phyloP scores from a whole-genome alignment of 2,797 vertebrate genomes.

The Coreius guichenoti region DNA sequence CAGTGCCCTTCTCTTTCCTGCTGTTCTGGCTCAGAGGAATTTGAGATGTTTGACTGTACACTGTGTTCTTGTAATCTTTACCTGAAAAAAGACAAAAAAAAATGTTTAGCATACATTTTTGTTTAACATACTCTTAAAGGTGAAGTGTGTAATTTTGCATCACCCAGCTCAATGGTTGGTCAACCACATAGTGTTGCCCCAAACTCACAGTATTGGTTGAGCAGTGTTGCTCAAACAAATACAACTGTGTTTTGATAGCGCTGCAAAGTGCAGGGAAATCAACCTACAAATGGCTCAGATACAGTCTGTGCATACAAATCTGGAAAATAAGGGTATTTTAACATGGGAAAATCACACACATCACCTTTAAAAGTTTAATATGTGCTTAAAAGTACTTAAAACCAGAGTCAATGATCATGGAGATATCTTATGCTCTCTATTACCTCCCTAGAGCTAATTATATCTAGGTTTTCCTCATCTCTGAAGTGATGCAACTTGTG shows the following conservation, averaged over 20 bases:
- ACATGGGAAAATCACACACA: not conserved
- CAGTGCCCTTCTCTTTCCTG: constrained; percentile 50
- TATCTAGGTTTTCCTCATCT: constrained; percentile 53
- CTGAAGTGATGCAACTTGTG: constrained; percentile 73
- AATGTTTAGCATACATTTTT: not conserved
- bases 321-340: not conserved
- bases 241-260: not conserved
- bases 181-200: not conserved
- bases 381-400: constrained; percentile 19
- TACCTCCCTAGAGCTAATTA: constrained; percentile 27
- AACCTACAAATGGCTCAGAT: not conserved
- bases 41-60: not conserved
- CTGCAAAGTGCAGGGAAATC: not conserved
- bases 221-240: not conserved
- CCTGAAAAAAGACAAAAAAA: not conserved
- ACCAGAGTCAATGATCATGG: not conserved
- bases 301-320: not conserved
- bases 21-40: constrained; percentile 42
- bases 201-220: not conserved
- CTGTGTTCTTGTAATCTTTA: not conserved
- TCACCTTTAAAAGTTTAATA: constrained; percentile 27
- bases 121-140: not conserved
- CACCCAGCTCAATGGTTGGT: not conserved
- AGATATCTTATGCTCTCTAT: constrained; percentile 20
- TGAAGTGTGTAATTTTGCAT: not conserved